These are phyloP conservation scores for Enteromius fasciolatus DNA, from an alignment of 2,797 vertebrate genomes.

Conservation along the genomic window DNA sequence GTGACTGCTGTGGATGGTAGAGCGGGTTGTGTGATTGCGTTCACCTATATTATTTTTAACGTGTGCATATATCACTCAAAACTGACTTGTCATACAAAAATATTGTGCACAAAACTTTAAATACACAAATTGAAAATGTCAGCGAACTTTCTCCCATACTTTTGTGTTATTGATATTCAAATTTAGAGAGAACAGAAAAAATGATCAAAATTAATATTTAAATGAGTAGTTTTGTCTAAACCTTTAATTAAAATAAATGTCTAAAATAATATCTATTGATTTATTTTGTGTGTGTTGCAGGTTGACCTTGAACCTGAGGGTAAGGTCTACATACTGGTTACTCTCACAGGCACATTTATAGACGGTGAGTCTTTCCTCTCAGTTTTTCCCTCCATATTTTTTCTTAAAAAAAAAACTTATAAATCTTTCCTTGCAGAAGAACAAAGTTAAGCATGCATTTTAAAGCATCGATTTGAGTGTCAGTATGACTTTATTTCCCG, in stretches of 20 bases:
- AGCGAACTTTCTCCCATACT: background rate
- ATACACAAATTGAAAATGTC: background rate
- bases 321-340: constrained; percentile 88
- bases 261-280: background rate
- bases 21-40: background rate
- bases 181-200: too few species aligned
- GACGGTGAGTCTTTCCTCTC: constrained; percentile 82
- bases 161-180: background rate
- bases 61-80: background rate
- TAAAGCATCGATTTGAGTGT: background rate
- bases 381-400: background rate
- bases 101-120: background rate
- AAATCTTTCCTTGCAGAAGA: too few species aligned
- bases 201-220: background rate
- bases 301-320: constrained; percentile 97
- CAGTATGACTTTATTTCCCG: background rate
- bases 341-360: constrained; percentile 87
- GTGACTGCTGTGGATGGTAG: background rate
- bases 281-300: constrained; percentile 69
- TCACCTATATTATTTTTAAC: background rate
- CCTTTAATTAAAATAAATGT: background rate
- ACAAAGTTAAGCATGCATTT: background rate
- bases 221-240: background rate
- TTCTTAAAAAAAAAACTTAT: background rate
- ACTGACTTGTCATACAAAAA: background rate